phyloP scores from a whole-genome alignment of 2,888 invertebrate genomes.

The Drosophila leonis region DNA sequence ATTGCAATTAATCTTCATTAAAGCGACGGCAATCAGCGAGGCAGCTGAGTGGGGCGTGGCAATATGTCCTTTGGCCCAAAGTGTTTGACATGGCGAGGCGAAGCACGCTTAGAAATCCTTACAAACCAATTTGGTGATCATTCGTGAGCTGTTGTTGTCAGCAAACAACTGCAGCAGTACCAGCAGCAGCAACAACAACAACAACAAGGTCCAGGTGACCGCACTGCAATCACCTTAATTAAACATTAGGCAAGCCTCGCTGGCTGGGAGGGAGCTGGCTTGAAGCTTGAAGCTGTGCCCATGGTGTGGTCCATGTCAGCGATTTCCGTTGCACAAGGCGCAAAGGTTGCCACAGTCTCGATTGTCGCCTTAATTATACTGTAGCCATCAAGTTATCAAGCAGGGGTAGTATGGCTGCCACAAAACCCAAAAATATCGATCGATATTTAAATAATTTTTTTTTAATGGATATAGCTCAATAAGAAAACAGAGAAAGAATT shows the following conservation, averaged over 20 bases:
- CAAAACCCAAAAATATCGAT: not conserved
- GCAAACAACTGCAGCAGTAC: constrained; percentile 41
- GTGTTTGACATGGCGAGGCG: constrained; percentile 69
- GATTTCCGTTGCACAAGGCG: constrained; percentile 82
- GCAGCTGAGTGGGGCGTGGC: not conserved
- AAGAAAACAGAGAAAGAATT: too few species aligned
- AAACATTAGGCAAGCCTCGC: constrained; percentile 81
- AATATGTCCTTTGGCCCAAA: constrained; percentile 72
- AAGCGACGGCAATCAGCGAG: constrained; percentile 54
- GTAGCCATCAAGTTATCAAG: not conserved
- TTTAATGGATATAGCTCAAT: too few species aligned
- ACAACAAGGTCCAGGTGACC: constrained; percentile 63
- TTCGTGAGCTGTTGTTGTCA: constrained; percentile 72
- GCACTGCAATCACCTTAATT: constrained; percentile 82
- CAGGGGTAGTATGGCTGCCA: not conserved
- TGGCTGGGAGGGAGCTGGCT: constrained; percentile 45
- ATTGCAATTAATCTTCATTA: constrained; percentile 86
- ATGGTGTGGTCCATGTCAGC: constrained; percentile 83
- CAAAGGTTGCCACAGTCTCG: constrained; percentile 76
- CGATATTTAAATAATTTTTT: too few species aligned
- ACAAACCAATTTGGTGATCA: constrained; percentile 80
- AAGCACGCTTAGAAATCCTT: constrained; percentile 73
- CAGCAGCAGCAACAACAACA: constrained; percentile 47
- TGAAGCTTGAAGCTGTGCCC: constrained; percentile 33
- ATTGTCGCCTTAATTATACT: constrained; percentile 73